Base-by-base conservation (phyloP, 2,888 invertebrate species). In the Cheilosia urbana region DNA sequence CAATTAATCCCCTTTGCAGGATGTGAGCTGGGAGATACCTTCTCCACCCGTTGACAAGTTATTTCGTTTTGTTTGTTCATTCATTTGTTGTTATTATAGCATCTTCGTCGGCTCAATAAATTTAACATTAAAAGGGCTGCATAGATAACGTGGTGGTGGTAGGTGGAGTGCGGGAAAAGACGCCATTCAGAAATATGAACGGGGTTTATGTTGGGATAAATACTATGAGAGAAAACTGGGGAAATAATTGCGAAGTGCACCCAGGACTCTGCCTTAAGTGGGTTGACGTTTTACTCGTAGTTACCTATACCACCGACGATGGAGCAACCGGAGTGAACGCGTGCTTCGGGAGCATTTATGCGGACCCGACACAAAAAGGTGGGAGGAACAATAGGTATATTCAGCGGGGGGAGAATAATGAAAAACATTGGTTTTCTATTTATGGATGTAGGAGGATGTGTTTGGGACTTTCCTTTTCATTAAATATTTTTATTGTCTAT, bases 1-100 rank as follows among this genome's bases (percentile, higher is more conserved):
- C 76, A 81, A 76, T 81, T 63, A 63, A 69, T 69, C 47, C 57
- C 37, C 47, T 72, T 79, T 53, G 17, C 24, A 42, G 21, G 47
- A 57, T 81, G 57, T 34, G 49, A 49, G 37, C 37, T 37, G 62
- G 55, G 15, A 7, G 13, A 62, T 62, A 57, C 53, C 58, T 34
- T 80, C 51, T 24, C 6, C 42, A 15, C 69, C 34, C 17, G 19
- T 19, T 60, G 27, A 30, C 49, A 60, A 68, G 55, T 45, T 55
- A 40, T 77, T 55, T 58, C 21, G 53, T 51, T 37, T 19, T 27
- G 19, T 21, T 15, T 27, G 37, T 37, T 3, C 34, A 30, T 68
- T 3, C 34, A 30, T 68, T 6, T 34, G 24, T 21, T 7, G 4
- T 17, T 9, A 2, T n/a, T 13, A n/a, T 19, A 63, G 47, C 34